Evolutionary conservation across 2,113 vertebrate genomes (phyloP), one percentile per base, ranked within the genome.

Genomic region (Otolemur garnettii): DNA sequence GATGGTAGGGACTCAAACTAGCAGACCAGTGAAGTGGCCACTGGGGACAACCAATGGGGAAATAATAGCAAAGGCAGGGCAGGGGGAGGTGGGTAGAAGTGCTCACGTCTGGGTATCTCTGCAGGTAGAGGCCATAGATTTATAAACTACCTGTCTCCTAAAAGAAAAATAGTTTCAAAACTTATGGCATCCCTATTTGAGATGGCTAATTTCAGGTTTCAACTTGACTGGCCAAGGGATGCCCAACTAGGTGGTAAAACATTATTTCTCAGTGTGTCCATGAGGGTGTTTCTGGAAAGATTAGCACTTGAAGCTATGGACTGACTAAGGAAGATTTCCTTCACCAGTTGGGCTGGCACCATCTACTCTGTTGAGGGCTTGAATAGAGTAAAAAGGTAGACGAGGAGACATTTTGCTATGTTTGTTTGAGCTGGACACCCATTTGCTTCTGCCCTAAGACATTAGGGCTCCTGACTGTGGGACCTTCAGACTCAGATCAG

Each of bases 1-100:
- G 28, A 21, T 19, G 2, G 5, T 7, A 11, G 4, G 42, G 55
- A 10, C 42, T 80, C 1, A 6, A 24, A 8, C 24, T 14, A 2
- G 3, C 59, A 35, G 17, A 50, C 22, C 17, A 1, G 7, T 0
- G 68, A 68, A 22, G 28, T 68, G 17, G 57, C 42, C 21, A 2
- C 0, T 33, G 69, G 3, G 21, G 28, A 9, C 24, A 4, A 30
- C 57, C 2, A 2, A 26, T 30, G 50, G 89, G 21, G 24, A 13
- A 14, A 18, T 2, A 8, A 6, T 1, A 21, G 74, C 26, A 30
- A 22, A 71, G n/a, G 11, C 21, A 18, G 14, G 11, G 5, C 28
- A 38, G 7, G 1, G 35, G 33, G 53, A 35, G 55, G n/a, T 2
- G 3, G 42, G 21, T 24, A 53, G 59, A 53, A 11, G 7, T 0